Evolutionary conservation across 2,113 vertebrate genomes (phyloP).

Genomic region (Nothobranchius furzeri): DNA sequence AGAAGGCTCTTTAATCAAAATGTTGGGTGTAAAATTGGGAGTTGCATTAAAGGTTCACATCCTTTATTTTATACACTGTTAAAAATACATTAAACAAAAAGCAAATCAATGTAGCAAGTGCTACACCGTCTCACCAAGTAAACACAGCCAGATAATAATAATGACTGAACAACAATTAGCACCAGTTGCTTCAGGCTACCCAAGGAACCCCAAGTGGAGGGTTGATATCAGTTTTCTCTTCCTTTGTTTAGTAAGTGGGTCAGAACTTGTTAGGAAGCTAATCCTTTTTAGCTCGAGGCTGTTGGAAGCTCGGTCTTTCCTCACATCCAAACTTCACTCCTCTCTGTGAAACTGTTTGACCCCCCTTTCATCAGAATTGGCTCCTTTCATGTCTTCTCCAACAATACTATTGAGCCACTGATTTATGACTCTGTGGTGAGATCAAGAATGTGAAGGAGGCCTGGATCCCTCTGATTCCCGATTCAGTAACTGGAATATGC

Average conservation of each 20-base stretch:
- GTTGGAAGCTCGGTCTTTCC: neutral
- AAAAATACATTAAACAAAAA: no score
- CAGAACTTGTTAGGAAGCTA: conserved; percentile 14
- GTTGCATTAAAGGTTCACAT: no score
- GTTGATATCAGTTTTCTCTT: conserved; percentile 11
- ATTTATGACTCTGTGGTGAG: conserved; percentile 27
- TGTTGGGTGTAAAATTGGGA: no score
- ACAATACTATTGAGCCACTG: conserved; percentile 1
- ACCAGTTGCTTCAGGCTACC: neutral
- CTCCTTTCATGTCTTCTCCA: conserved; percentile 27
- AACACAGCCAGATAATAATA: no score
- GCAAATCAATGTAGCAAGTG: no score
- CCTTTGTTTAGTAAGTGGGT: conserved; percentile 16
- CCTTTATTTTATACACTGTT: no score
- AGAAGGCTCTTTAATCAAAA: no score
- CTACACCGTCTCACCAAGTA: no score
- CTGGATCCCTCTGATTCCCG: neutral
- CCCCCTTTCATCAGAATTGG: neutral
- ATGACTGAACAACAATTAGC: no score
- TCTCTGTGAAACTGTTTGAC: conserved; percentile 18
- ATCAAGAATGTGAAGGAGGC: conserved; percentile 8
- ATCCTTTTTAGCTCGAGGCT: conserved; percentile 26
- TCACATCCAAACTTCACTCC: conserved; percentile 21
- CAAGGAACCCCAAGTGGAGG: neutral
- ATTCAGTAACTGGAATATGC: no score